A percentile compares a stretch with the other conserved stretches of the same genome.
Conservation (phyloP, 2,113 vertebrate species). For the Bufo gargarizans region DNA sequence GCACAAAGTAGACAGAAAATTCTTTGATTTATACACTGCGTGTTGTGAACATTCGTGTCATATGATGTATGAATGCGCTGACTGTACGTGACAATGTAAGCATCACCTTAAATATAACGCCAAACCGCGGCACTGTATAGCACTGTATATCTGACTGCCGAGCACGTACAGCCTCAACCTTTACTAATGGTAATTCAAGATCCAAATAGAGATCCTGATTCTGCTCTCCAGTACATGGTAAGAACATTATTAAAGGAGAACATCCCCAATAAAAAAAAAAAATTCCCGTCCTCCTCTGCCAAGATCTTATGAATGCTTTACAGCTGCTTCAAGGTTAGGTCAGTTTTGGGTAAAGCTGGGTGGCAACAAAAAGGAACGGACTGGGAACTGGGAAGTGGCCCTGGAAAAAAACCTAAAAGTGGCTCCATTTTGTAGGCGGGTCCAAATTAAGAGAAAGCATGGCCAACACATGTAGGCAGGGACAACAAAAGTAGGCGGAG, state of each 20-base stretch:
- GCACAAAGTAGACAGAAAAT: conserved; percentile 1
- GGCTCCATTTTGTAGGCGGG: too few species aligned
- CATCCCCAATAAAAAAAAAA: background rate
- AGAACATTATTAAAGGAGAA: background rate
- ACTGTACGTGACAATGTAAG: conserved; percentile 29
- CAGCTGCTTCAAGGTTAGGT: too few species aligned
- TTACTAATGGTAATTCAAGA: background rate
- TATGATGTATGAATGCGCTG: conserved; percentile 21
- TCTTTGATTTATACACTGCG: conserved; percentile 6
- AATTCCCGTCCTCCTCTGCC: too few species aligned
- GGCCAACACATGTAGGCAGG: too few species aligned
- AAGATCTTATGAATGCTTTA: too few species aligned
- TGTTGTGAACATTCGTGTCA: conserved; percentile 1
- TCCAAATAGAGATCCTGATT: background rate
- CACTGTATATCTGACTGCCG: background rate
- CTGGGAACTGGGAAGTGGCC: too few species aligned
- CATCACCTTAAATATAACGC: background rate
- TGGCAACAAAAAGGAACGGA: too few species aligned
- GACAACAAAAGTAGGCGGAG: too few species aligned
- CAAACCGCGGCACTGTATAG: background rate
- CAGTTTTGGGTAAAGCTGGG: too few species aligned
- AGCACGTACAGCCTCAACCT: background rate
- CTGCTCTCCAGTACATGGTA: background rate
- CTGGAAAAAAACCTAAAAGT: too few species aligned
- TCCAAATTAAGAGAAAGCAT: too few species aligned